phyloP scores from a whole-genome alignment of 1,140 invertebrate species.

The Lethrus apterus region DNA sequence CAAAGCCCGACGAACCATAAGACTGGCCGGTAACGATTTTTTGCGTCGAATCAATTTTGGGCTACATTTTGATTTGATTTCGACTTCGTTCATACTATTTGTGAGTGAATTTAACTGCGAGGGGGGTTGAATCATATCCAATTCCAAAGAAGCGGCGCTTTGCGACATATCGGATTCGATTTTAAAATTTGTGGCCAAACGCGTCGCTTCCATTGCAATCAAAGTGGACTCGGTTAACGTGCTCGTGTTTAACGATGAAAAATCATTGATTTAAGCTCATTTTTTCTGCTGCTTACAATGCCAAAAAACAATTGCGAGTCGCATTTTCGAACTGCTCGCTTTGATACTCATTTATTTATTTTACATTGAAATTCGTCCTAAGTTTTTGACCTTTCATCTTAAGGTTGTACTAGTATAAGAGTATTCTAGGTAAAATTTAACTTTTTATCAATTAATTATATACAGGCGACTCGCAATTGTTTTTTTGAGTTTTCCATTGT shows the following conservation, averaged over 20 bases:
- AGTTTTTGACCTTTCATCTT: no score
- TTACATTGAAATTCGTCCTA: no score
- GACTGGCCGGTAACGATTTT: constrained; percentile 59
- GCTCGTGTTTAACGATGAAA: constrained; percentile 35
- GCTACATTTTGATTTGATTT: constrained; percentile 31
- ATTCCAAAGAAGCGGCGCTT: constrained; percentile 51
- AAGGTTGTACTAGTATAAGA: no score
- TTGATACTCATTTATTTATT: no score
- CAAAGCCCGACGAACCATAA: constrained; percentile 62
- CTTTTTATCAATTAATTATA: no score
- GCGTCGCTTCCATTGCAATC: constrained; percentile 66
- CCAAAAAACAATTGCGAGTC: no score
- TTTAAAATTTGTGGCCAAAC: constrained; percentile 54
- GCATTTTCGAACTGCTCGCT: no score
- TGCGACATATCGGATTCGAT: constrained; percentile 54
- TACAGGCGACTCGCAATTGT: no score
- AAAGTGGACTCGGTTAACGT: constrained; percentile 57
- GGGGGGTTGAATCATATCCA: constrained; percentile 71
- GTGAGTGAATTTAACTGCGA: constrained; percentile 63
- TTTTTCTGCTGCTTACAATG: no score
- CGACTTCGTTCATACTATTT: constrained; percentile 45
- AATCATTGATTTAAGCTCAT: constrained; percentile 33
- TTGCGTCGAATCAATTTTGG: constrained; percentile 44
- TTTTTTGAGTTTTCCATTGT: no score
- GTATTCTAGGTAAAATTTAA: no score